Evolutionary conservation across 1,140 invertebrate genomes (phyloP), one percentile per base, ranked within the genome.

Genomic region (Coenobita brevimanus): DNA sequence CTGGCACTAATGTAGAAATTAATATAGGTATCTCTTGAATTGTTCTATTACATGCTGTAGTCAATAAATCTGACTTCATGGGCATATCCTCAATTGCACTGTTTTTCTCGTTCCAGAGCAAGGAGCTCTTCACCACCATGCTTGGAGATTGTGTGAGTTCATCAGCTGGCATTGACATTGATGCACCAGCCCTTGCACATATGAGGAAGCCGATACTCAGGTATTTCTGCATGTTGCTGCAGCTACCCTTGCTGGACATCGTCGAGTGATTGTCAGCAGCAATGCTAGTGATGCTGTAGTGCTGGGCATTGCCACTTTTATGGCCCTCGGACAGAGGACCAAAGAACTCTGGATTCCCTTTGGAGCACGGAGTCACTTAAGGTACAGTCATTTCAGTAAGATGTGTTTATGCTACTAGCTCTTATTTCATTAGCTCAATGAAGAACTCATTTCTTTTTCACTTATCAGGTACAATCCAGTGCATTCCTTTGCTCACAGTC

Each of bases 281-380:
- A 75, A 24, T 75, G 71, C 10, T 24, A 75, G 38, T 75, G 71
- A 75, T 41, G 38, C 36, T 15, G 71, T 41, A 33, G 71, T 75
- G 71, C 71, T 75, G 8, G 71, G 30, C 33, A 33, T 75, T 10
- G 10, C 71, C 3, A 75, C 71, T 15, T 33, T 75, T 75, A 33
- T 41, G 24, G 71, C 27, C 10, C 71, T 75, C 10, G 27, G 71
- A 75, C 71, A 75, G 71, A 33, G 21, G 21, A 15, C 36, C 13
- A 33, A 75, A 15, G 71, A 75, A 75, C 71, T 75, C 71, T 75
- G 21, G 71, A 75, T 75, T 33, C 13, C 71, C 30, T 75, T 75
- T 75, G 71, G 71, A 75, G 8, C 38, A 41, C 38, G 33, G 21
- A 10, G 38, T 24, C 71, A 41, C 21, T 75, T 67, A 6, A 67